Evolutionary conservation across 1,140 invertebrate genomes (phyloP), one percentile per base, ranked within the genome.

Genomic region (Magallana angulata): DNA sequence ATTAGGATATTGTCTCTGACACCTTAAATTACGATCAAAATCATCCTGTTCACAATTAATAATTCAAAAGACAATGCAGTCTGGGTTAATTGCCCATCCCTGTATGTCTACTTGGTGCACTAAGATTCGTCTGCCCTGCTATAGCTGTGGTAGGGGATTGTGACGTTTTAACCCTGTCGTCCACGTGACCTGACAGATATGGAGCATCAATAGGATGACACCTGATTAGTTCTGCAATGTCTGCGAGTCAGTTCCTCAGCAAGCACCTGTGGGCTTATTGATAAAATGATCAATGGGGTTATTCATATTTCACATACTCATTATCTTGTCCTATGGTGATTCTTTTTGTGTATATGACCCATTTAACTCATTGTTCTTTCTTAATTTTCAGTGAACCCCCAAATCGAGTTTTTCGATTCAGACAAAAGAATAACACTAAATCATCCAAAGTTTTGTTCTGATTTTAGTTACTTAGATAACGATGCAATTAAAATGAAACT

Each of bases 401-500:
- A 4, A n/a, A 16, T 12, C n/a, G n/a, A 62, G 14, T 12, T n/a
- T 71, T 71, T 11, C n/a, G 68, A 30, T 24, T 11, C 68, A 7
- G 12, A 24, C 5, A 11, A 11, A 71, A 71, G 68, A 18, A 0
- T 12, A 18, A 7, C 12, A 71, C 24, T 71, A 30, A 71, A 71
- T 71, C 68, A 71, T 11, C 12, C 68, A 71, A 24, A 30, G 24
- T 71, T 71, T 71, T 71, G 68, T 30, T 24, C 18, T 71, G 2
- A 48, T 4, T 71, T 71, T 71, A 8, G 18, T 24, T 9, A 71
- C 64, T 8, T 18, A n/a, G 64, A 71, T 24, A 71, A 71, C 68
- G 68, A 71, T 71, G 68, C 68, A 30, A 71, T 71, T 71, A 71
- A 71, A 71, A 71, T 71, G 68, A 71, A 71, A 71, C 24, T 71